Evolutionary conservation across 2,888 invertebrate genomes (phyloP), one percentile per base, ranked within the genome.

Genomic region (Eupithecia subumbrata): DNA sequence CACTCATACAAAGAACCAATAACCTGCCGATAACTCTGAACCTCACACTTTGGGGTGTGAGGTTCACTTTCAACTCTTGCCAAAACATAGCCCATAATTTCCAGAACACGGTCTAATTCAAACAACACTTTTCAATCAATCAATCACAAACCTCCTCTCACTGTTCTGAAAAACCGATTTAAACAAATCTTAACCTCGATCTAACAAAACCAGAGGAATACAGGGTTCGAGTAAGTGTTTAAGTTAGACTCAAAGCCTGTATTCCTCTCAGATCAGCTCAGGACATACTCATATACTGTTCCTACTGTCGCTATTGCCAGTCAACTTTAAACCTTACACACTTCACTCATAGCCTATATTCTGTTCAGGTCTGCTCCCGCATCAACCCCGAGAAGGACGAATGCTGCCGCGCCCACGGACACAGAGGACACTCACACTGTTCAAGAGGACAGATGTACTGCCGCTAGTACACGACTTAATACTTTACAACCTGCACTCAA

Each of bases 371-470:
- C 1, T 74, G 72, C 60, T 11, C 63, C 37, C 71, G 67, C 12
- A 71, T 69, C n/a, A 34, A 18, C 9, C 34, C 76, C 4, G 76
- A 76, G n/a, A 74, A 56, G 40, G 22, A 76, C 69, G 74, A 76
- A 34, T 76, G 76, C 69, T 76, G 76, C 74, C 74, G 76, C 34
- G 71, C 72, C 22, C 69, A 76, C 18, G 74, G 69, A 18, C 37
- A 43, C 67, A 52, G 72, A 0, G 72, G 75, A 14, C 16, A 73
- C 68, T 70, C 71, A 16, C 22, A 52, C 25, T 76, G 76, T 9
- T 74, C 76, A 0, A 22, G 71, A 12, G 76, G 76, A 14, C n/a
- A 22, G 8, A 76, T 76, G 76, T 74, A 69, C 37, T 73, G 73
- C 69, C 34, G 37, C 37, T 73, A 73, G 25, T 16, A 63, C 68